Conservation (phyloP, 2,888 invertebrate species). For the Drosophila nr. perissopoda region DNA sequence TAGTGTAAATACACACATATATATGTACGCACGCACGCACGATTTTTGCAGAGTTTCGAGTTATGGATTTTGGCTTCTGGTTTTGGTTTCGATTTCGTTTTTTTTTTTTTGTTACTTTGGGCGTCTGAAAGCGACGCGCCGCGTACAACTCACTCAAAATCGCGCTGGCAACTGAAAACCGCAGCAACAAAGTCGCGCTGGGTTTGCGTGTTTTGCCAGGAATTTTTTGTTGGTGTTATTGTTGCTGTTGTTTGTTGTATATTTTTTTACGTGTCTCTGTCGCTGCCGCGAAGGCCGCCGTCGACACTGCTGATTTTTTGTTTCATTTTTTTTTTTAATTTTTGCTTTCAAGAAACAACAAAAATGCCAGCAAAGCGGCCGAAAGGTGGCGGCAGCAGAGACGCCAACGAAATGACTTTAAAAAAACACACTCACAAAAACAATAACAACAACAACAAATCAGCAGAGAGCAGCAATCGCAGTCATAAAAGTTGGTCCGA, state of each 20-base stretch:
- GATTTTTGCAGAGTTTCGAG: slow-evolving; percentile 23
- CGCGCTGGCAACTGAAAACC: slow-evolving; percentile 84
- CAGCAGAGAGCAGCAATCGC: slow-evolving; percentile 14
- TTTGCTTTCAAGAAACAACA: slow-evolving; percentile 73
- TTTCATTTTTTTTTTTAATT: slow-evolving; percentile 59
- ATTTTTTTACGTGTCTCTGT: slow-evolving; percentile 48
- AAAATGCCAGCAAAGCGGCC: slow-evolving; percentile 34
- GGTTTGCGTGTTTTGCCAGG: slow-evolving; percentile 76
- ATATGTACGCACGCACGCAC: slow-evolving; percentile 20
- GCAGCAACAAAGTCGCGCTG: slow-evolving; percentile 77
- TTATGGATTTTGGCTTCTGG: slow-evolving; percentile 14
- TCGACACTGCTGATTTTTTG: slow-evolving; percentile 23
- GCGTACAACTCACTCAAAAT: slow-evolving; percentile 84
- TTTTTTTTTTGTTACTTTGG: slow-evolving; percentile 13
- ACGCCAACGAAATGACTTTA: slow-evolving; percentile 43
- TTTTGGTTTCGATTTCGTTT: slow-evolving; percentile 12
- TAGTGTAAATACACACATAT: slow-evolving; percentile 7
- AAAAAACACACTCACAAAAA: slow-evolving; percentile 21
- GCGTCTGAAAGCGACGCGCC: slow-evolving; percentile 54
- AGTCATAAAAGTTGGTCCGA: slow-evolving; percentile 34
- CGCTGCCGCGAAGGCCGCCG: slow-evolving; percentile 32
- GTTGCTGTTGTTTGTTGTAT: slow-evolving; percentile 28
- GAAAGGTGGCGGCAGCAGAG: slow-evolving; percentile 19
- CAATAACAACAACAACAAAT: slow-evolving; percentile 9
- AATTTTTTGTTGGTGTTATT: slow-evolving; percentile 57